A percentile compares a stretch with the other conserved stretches of the same genome.
phyloP scores from a whole-genome alignment of 2,888 invertebrate genomes.

The Nomada ferruginata region DNA sequence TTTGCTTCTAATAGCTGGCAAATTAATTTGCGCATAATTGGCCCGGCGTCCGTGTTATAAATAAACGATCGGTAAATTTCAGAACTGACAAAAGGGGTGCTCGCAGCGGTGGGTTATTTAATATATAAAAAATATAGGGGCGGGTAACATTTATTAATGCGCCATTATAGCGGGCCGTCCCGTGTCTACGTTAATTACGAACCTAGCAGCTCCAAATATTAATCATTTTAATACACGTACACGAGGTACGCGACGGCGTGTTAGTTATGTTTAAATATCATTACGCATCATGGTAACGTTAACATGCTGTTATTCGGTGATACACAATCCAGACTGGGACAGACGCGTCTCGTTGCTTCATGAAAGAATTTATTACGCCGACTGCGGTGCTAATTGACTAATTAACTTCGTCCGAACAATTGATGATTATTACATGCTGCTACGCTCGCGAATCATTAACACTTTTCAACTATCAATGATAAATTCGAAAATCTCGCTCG shows the following conservation, averaged over 20 bases:
- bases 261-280: conserved; percentile 19
- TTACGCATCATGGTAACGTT: conserved; percentile 1
- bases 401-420: conserved; percentile 10
- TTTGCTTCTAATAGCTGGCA: conserved; percentile 4
- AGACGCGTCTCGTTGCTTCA: not conserved
- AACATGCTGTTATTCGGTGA: conserved; percentile 17
- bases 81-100: conserved; percentile 10
- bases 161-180: not conserved
- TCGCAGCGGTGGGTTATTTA: conserved; percentile 14
- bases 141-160: conserved; percentile 15
- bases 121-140: conserved; percentile 1
- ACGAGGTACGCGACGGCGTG: not conserved
- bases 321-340: not conserved
- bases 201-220: conserved; percentile 26
- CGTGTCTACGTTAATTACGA: conserved; percentile 19
- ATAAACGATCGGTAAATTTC: conserved; percentile 9
- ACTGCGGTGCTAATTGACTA: conserved; percentile 17
- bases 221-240: conserved; percentile 33
- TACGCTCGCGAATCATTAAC: not conserved
- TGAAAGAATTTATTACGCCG: conserved; percentile 24
- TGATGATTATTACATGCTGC: not conserved
- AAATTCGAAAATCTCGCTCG: too few relatives aligned
- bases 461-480: not conserved
- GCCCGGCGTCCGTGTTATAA: conserved; percentile 6
- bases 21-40: conserved; percentile 33